phyloP scores from a whole-genome alignment of 2,888 invertebrate genomes.

The Cerceris ruficornis region DNA sequence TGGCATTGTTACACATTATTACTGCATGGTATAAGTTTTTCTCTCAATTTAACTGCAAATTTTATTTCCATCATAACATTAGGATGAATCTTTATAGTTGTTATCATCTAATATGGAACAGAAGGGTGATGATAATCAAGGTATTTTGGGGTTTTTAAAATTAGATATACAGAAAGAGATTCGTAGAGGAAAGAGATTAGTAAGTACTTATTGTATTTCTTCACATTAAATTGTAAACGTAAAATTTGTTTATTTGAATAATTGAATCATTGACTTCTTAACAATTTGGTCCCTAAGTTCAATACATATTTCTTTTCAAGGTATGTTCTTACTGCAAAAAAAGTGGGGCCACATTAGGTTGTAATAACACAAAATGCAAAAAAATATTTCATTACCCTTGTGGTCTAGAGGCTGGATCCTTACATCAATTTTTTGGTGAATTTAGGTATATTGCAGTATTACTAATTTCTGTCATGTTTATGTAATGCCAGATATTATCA shows the following conservation, averaged over 20 bases:
- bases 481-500: neutral
- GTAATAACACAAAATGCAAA: constrained; percentile 86
- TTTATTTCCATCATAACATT: neutral
- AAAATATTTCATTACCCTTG: constrained; percentile 90
- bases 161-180: constrained; percentile 87
- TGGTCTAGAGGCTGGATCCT: constrained; percentile 85
- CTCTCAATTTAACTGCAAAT: neutral
- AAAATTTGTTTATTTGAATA: neutral
- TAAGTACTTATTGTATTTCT: constrained; percentile 78
- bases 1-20: constrained; percentile 87
- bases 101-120: constrained; percentile 88
- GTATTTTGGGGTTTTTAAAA: constrained; percentile 88
- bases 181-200: constrained; percentile 85
- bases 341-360: constrained; percentile 88
- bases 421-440: constrained; percentile 86
- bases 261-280: neutral
- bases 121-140: constrained; percentile 86
- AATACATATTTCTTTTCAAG: constrained; percentile 81
- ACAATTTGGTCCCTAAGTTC: neutral
- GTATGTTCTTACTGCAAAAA: constrained; percentile 87
- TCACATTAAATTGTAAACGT: neutral
- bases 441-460: constrained; percentile 82
- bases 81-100: constrained; percentile 82
- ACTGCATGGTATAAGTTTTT: constrained; percentile 86
- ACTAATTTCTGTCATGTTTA: constrained; percentile 59